Conservation (phyloP, 2,888 invertebrate genomes). For the Tanypteryx hageni region DNA sequence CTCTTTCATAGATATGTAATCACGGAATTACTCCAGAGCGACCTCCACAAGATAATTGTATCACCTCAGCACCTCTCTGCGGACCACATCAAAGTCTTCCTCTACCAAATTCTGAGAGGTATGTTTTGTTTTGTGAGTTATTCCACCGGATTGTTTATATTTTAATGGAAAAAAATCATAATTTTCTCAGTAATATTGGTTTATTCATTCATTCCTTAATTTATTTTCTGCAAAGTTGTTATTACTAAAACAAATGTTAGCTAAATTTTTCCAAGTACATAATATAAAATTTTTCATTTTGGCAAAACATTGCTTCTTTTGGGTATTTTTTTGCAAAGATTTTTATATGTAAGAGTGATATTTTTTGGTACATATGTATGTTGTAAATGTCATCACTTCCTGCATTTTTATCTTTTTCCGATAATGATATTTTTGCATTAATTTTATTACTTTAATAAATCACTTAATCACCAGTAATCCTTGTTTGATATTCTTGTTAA, state of each 20-base stretch:
- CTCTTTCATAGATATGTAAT: conserved; percentile 92
- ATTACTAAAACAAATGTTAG: background rate
- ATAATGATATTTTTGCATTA: too few species aligned
- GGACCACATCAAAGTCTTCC: conserved; percentile 99
- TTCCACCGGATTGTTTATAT: background rate
- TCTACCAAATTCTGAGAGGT: conserved; percentile 99
- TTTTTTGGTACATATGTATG: too few species aligned
- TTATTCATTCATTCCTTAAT: background rate
- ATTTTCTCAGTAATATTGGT: background rate
- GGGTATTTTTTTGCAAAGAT: background rate
- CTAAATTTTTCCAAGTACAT: background rate
- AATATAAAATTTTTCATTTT: background rate
- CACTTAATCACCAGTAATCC: too few species aligned
- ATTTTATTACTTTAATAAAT: too few species aligned
- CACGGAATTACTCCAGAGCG: conserved; percentile 99
- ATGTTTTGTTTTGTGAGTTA: conserved; percentile 74
- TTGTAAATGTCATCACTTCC: too few species aligned
- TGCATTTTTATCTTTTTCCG: too few species aligned
- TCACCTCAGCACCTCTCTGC: conserved; percentile 99
- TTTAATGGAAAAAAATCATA: background rate
- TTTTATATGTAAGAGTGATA: too few species aligned
- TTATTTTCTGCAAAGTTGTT: background rate
- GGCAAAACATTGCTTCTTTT: background rate
- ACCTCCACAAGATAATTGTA: conserved; percentile 99
- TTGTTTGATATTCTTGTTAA: too few species aligned